These are phyloP conservation scores for Chironomus riparius DNA, from an alignment of 2,888 invertebrate species.

Conservation along the genomic window DNA sequence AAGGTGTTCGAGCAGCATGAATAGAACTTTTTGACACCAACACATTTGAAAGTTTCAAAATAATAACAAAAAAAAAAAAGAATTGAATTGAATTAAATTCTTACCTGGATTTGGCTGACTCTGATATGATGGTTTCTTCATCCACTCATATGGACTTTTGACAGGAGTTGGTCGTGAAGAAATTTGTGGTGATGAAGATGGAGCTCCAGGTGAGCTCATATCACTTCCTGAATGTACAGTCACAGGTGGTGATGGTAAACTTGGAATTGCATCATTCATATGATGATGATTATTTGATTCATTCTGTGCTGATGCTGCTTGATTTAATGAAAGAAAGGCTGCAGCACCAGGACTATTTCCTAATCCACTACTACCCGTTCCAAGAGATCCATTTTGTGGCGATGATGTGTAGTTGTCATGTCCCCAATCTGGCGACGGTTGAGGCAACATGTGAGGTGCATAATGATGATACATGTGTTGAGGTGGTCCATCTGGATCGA, in stretches of 20 bases:
- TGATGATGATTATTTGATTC: conserved; percentile 32
- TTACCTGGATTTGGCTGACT: conserved; percentile 77
- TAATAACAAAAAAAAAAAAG: background rate
- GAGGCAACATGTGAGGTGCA: conserved; percentile 44
- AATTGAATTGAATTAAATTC: conserved; percentile 30
- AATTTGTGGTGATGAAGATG: conserved; percentile 39
- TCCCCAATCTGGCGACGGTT: conserved; percentile 43
- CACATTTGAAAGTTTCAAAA: background rate
- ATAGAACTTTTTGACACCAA: background rate
- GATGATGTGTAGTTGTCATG: conserved; percentile 46
- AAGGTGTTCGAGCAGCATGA: background rate
- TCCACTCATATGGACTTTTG: conserved; percentile 83
- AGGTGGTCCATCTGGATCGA: conserved; percentile 42
- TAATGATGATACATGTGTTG: conserved; percentile 43
- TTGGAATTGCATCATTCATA: conserved; percentile 36
- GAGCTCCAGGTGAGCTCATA: conserved; percentile 50
- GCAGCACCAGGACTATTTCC: background rate
- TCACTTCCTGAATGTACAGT: conserved; percentile 50
- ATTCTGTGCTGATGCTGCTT: conserved; percentile 19
- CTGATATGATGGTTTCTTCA: conserved; percentile 81
- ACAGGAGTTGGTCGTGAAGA: conserved; percentile 59
- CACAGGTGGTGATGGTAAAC: conserved; percentile 51
- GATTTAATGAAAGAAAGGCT: conserved; percentile 31
- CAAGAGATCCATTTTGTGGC: conserved; percentile 43
- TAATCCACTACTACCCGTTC: conserved; percentile 29